Percentiles rank a stretch among this genome's conserved stretches.
Conservation (phyloP, 37 sponge, comb jelly and placozoan genomes). For the Cladorhizidae sp. region DNA sequence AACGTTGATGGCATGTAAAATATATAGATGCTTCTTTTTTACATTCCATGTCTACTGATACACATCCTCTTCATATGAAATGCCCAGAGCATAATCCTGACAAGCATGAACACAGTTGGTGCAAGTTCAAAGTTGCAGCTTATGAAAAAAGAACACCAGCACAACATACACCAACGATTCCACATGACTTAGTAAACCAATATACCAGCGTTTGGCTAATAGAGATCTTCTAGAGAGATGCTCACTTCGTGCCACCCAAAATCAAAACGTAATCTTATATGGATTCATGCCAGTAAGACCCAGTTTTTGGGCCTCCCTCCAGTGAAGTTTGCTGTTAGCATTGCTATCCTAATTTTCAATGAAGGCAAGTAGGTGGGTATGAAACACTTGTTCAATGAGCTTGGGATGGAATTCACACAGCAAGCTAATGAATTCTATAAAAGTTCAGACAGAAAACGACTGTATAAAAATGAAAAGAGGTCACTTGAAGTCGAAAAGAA, state of each 20-base stretch:
- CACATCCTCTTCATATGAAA: not conserved
- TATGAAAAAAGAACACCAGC: not conserved
- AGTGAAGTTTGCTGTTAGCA: not conserved
- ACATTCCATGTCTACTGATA: constrained; percentile 13
- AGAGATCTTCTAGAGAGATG: constrained; percentile 9
- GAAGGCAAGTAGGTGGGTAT: not conserved
- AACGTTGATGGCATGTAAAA: constrained; percentile 1
- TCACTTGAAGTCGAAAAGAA: not conserved
- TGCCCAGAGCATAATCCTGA: too few relatives aligned
- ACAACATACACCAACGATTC: not conserved
- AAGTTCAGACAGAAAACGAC: not conserved
- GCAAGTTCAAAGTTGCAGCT: not conserved
- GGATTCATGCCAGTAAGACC: constrained; percentile 15
- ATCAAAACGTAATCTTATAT: constrained; percentile 11
- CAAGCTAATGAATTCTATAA: not conserved
- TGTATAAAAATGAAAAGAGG: not conserved
- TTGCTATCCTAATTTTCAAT: not conserved
- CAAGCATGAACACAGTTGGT: not conserved
- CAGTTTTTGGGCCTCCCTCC: not conserved
- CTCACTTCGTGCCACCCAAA: constrained; percentile 10
- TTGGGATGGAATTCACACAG: not conserved
- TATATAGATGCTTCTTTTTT: constrained; percentile 1
- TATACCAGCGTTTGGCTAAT: not conserved
- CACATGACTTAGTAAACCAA: not conserved
- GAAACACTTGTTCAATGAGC: not conserved